Evolutionary conservation across 2,888 invertebrate species (phyloP).

Genomic region (Temnothorax rugatulus): DNA sequence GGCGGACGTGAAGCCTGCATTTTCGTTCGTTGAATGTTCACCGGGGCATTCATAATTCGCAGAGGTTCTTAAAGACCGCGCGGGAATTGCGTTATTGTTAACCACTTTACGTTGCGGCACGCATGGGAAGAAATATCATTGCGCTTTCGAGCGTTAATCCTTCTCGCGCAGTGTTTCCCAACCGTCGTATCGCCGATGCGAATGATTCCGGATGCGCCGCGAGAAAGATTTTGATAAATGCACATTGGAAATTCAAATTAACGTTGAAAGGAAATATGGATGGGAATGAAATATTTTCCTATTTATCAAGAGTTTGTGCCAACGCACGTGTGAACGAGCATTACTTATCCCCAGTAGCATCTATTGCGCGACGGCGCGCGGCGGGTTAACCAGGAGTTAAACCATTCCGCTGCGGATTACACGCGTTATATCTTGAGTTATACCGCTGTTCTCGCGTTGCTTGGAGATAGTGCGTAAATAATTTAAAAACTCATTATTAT

Average conservation of each 20-base stretch:
- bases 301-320: neutral
- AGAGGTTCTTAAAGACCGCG: conserved; percentile 48
- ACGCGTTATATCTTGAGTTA: conserved; percentile 40
- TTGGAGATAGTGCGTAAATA: neutral
- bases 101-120: conserved; percentile 50
- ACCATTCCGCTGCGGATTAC: conserved; percentile 6
- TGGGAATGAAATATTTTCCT: neutral
- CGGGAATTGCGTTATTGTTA: conserved; percentile 59
- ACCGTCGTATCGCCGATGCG: conserved; percentile 1
- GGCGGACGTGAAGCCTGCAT: conserved; percentile 2
- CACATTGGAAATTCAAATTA: neutral
- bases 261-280: neutral
- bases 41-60: conserved; percentile 58
- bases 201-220: neutral
- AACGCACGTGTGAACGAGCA: neutral
- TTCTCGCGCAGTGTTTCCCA: conserved; percentile 37
- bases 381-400: neutral
- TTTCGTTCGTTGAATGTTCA: conserved; percentile 52
- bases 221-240: neutral
- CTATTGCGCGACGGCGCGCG: neutral
- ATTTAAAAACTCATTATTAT: neutral
- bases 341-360: neutral
- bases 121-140: conserved; percentile 49
- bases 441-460: conserved; percentile 5
- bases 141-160: conserved; percentile 49